These are phyloP conservation scores for Epinotia brunnichana DNA, from an alignment of 2,888 invertebrate genomes.

Conservation along the genomic window DNA sequence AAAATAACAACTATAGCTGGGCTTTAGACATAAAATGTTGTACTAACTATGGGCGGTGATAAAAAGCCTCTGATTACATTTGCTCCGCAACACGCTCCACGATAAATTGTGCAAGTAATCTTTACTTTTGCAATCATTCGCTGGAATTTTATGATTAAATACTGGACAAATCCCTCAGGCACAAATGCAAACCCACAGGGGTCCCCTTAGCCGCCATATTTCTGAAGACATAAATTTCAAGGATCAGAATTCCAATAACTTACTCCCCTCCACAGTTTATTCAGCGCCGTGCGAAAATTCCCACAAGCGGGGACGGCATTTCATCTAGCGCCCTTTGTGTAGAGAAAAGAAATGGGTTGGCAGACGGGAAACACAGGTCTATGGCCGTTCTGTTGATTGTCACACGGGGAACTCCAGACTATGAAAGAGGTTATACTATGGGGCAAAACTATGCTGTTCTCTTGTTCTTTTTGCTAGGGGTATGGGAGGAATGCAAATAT, in stretches of 20 bases:
- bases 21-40: no score
- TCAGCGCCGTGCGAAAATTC: slow-evolving; percentile 24
- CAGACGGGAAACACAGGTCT: slow-evolving; percentile 1
- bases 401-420: background rate
- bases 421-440: background rate
- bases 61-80: no score
- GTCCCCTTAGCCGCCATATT: slow-evolving; percentile 2
- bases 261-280: slow-evolving; percentile 28
- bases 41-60: no score
- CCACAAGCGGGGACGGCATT: slow-evolving; percentile 24
- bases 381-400: slow-evolving; percentile 8
- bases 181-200: slow-evolving; percentile 3
- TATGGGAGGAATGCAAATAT: no score
- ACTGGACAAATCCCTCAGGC: background rate
- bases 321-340: slow-evolving; percentile 17
- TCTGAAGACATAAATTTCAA: slow-evolving; percentile 28
- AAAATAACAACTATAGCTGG: no score
- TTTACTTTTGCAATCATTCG: background rate
- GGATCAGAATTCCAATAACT: slow-evolving; percentile 34
- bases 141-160: background rate
- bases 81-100: no score
- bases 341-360: slow-evolving; percentile 11
- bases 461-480: no score
- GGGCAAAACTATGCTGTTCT: no score
- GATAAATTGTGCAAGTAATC: no score